Conservation (phyloP, 2,797 vertebrate genomes). For the Acrossocheilus wenchowensis region DNA sequence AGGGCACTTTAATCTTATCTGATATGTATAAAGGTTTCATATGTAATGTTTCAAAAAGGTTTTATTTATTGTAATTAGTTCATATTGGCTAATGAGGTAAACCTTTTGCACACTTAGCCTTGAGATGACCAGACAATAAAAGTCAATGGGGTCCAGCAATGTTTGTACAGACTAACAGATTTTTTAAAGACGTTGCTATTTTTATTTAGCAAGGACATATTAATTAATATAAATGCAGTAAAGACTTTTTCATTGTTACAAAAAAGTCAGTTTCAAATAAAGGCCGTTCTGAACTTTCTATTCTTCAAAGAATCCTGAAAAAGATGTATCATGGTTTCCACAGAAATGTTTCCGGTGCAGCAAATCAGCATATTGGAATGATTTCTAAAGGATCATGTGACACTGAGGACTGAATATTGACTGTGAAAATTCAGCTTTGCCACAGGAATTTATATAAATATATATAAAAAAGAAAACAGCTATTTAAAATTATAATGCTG, state of each 20-base stretch:
- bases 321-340: not conserved
- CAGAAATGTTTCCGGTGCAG: not conserved
- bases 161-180: not conserved
- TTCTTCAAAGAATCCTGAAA: not conserved
- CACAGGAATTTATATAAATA: not conserved
- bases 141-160: not conserved
- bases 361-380: not conserved
- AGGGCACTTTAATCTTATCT: not conserved
- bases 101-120: not conserved
- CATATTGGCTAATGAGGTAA: not conserved
- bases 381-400: not conserved
- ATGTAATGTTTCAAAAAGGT: not conserved
- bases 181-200: not conserved
- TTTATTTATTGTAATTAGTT: conserved; percentile 2
- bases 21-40: not conserved
- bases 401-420: not conserved
- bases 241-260: not conserved
- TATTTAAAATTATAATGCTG: not conserved
- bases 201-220: not conserved
- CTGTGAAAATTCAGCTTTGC: not conserved
- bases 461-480: not conserved
- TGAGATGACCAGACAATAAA: not conserved
- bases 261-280: not conserved
- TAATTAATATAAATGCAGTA: not conserved
- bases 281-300: not conserved